Evolutionary conservation across 2,797 vertebrate species (phyloP).

Genomic region (Phrynocephalus guinanensis): DNA sequence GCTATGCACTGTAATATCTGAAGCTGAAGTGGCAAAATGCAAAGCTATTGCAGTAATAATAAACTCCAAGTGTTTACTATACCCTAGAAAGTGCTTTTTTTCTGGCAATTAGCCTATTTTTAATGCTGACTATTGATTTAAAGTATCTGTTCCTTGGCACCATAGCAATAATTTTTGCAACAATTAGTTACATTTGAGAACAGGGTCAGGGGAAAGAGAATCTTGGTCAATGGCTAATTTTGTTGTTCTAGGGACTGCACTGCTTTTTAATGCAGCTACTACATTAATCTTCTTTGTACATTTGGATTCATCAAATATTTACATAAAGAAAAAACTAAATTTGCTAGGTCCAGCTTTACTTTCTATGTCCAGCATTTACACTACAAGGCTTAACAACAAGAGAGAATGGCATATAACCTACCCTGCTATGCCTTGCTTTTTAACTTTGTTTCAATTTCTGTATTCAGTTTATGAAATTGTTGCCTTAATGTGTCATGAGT

Average conservation of each 20-base stretch:
- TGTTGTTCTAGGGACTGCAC: constrained; percentile 1
- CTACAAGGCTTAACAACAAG: not conserved
- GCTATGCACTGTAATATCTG: not conserved
- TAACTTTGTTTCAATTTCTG: not conserved
- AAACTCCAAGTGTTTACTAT: not conserved
- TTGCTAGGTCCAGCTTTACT: not conserved
- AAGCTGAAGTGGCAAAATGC: not conserved
- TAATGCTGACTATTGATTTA: not conserved
- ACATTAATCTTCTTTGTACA: not conserved
- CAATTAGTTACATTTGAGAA: not conserved
- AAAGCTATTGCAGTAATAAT: not conserved
- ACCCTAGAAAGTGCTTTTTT: not conserved
- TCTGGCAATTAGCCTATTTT: not conserved
- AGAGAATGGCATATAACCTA: too few relatives aligned
- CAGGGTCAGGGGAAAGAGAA: too few relatives aligned
- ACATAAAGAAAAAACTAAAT: constrained; percentile 1
- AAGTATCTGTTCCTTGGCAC: not conserved
- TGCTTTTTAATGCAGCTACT: not conserved
- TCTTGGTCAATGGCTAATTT: not conserved
- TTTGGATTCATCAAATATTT: not conserved
- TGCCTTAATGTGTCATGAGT: not conserved
- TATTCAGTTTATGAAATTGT: not conserved
- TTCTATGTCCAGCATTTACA: not conserved
- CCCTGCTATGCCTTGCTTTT: too few relatives aligned
- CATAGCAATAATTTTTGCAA: not conserved